A percentile compares a stretch with the other conserved stretches of the same genome.
phyloP scores from a whole-genome alignment of 2,113 vertebrate genomes.

The Mastomys natalensis region DNA sequence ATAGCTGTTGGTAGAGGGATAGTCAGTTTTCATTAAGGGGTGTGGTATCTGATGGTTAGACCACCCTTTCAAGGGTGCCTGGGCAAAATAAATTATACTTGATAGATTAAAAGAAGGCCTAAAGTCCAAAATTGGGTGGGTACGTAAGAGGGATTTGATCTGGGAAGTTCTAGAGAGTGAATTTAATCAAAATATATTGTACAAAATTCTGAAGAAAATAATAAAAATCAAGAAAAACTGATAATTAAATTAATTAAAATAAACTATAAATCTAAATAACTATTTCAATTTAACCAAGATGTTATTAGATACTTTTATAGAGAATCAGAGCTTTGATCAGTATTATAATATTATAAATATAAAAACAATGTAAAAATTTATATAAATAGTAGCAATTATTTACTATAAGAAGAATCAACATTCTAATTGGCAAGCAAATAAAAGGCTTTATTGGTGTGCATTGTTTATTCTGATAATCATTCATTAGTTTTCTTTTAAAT shows the following conservation, averaged over 20 bases:
- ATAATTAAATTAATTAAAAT: not conserved
- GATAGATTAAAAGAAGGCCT: not conserved
- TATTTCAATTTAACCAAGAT: not conserved
- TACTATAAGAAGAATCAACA: not conserved
- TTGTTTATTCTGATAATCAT: not conserved
- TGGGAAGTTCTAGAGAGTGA: not conserved
- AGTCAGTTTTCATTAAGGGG: not conserved
- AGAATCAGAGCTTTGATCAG: not conserved
- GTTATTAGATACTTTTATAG: not conserved
- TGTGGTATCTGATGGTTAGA: not conserved
- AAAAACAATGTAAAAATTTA: not conserved
- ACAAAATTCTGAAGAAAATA: not conserved
- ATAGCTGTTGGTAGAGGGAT: not conserved
- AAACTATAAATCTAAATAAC: not conserved
- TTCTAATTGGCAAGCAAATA: not conserved
- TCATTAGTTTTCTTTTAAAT: not conserved
- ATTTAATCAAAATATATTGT: not conserved
- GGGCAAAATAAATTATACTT: not conserved
- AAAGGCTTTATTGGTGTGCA: not conserved
- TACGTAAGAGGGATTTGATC: not conserved
- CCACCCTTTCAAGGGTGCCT: not conserved
- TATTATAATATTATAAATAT: slow-evolving; percentile 8
- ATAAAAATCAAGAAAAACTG: not conserved
- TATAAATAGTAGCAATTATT: not conserved
- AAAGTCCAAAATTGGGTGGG: not conserved